Percentiles rank a stretch among this genome's conserved stretches.
phyloP scores from a whole-genome alignment of 2,113 vertebrate species.

The Anguilla japonica region DNA sequence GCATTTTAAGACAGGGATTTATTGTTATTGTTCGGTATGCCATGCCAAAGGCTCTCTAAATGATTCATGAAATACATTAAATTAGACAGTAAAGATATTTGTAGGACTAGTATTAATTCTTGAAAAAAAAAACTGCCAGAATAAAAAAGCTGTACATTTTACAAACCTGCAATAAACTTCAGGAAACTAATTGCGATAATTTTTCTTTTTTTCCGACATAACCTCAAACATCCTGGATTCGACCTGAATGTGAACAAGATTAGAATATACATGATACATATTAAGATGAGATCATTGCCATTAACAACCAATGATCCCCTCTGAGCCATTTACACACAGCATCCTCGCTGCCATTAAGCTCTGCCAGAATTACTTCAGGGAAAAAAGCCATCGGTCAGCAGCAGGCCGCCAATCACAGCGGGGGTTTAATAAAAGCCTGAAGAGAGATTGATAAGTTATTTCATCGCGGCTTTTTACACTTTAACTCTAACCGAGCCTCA shows the following conservation, averaged over 20 bases:
- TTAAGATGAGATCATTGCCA: neutral
- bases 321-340: neutral
- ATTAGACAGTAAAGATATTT: neutral
- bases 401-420: neutral
- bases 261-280: neutral
- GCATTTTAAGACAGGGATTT: conserved; percentile 1
- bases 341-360: neutral
- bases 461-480: neutral
- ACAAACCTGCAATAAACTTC: neutral
- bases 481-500: neutral
- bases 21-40: neutral
- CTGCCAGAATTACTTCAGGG: neutral
- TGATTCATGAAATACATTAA: conserved; percentile 9
- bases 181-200: neutral
- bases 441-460: neutral
- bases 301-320: neutral
- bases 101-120: neutral
- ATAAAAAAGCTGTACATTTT: neutral
- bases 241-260: neutral
- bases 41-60: neutral
- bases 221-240: neutral
- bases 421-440: neutral
- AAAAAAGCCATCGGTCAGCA: neutral
- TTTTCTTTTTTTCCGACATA: neutral
- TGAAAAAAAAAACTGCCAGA: neutral